Evolutionary conservation across 2,888 invertebrate genomes (phyloP), one percentile per base, ranked within the genome.

Genomic region (Ophonus ardosiacus): DNA sequence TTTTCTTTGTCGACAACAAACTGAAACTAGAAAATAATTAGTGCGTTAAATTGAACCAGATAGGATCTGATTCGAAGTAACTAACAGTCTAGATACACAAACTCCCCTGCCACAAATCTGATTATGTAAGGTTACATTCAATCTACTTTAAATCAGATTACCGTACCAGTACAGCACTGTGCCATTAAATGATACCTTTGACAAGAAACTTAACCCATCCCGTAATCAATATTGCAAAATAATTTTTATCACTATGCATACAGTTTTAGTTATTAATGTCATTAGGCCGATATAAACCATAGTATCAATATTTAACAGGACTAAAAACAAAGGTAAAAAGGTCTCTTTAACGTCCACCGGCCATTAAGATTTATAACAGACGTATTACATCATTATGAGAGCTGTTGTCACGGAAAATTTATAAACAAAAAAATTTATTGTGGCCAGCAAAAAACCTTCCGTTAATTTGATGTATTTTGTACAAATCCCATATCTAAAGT

Each of bases 61-160:
- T 61, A 17, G 59, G 3, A 61, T 61, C 59, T 61, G 59, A 7
- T 17, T 17, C 15, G 7, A 61, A 0, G 8, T 17, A 18, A 61
- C 59, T 17, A 18, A 61, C 59, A 61, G 6, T 61, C 6, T 17
- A 61, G 0, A 15, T 0, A 17, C n/a, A 61, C 18, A 61, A 61
- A 61, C 59, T 61, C 18, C 18, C 4, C 17, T 57, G 15, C 56
- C 56, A 61, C 18, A 18, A 61, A 61, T 61, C 59, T 61, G 59
- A 18, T 61, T 61, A 61, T 0, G 17, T 15, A 5, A 18, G 43
- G 10, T 4, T 61, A 18, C 17, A 61, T 61, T 61, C 17, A 18
- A 61, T 61, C 18, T 17, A 61, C 6, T 61, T 61, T 6, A 61
- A 61, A 61, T 61, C 59, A 61, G 59, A 61, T 61, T 61, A 61